Base-by-base conservation (phyloP, 2,797 vertebrate genomes). In the Sardinella longiceps region DNA sequence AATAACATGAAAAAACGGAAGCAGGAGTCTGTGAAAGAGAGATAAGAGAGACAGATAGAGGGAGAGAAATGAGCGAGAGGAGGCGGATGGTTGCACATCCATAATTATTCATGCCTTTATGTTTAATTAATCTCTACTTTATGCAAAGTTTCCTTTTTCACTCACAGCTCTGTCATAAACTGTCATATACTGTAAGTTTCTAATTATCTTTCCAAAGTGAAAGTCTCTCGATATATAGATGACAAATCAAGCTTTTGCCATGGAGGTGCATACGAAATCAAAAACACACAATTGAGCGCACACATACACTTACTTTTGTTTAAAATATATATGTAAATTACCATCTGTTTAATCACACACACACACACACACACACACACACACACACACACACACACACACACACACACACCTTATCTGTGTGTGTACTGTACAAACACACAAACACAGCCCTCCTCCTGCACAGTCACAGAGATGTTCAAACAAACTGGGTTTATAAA, bases 31-130 rank as follows among this genome's bases (percentile, higher is more conserved):
- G 48, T 18, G 46, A 77, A 45, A 20, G 66, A 83, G 25, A 70
- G 83, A 86, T 89, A 85, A 86, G 86, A 84, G 80, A 66, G 82
- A 82, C 43, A 82, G 83, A 88, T 84, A 84, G 82, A 60, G 60
- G 14, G 25, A 37, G 80, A 39, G 63, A 45, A 25, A 77, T 28
- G 11, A 48, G 39, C 53, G 48, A 80, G 50, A 80, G 20, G 60
- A 82, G 74, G 80, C 85, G 84, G 63, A 25, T 60, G 82, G 87
- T 83, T 80, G 58, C 37, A 77, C 48, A 82, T 82, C 82, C 82
- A 87, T 81, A 90, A 90, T 91, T 87, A 87, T 90, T 84, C 82
- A 91, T 85, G 81, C 53, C 77, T 88, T 86, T 83, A 90, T 91
- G 86, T 91, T 89, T 92, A 90, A 92, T 91, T 90, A 82, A 90